These are phyloP conservation scores for Eupithecia tripunctaria DNA, from an alignment of 2,888 invertebrate species.

Conservation along the genomic window DNA sequence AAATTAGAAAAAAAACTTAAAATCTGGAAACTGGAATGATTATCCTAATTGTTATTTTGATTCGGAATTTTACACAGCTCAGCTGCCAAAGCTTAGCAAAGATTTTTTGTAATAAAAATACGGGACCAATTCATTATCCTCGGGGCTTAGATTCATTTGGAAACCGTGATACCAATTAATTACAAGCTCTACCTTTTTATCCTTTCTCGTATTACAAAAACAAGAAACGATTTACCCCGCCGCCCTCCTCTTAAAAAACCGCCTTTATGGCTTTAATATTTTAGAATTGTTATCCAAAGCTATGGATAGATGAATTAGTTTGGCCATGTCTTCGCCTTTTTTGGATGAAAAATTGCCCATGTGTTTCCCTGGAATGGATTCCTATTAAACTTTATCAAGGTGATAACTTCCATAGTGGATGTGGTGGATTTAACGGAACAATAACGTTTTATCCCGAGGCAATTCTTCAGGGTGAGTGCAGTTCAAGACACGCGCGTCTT, in stretches of 20 bases:
- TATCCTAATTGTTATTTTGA: neutral
- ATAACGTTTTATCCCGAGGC: too few relatives aligned
- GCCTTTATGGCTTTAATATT: conserved; percentile 41
- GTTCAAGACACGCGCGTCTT: too few relatives aligned
- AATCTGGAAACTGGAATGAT: neutral
- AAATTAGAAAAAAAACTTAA: neutral
- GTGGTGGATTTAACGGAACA: too few relatives aligned
- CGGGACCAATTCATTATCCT: conserved; percentile 33
- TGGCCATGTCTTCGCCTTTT: neutral
- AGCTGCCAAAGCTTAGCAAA: conserved; percentile 15
- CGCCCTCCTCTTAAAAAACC: conserved; percentile 15
- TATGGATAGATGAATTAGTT: neutral
- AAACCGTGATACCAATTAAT: conserved; percentile 47
- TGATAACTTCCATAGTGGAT: too few relatives aligned
- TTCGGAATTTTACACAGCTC: neutral
- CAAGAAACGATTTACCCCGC: conserved; percentile 35
- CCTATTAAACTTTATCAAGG: neutral
- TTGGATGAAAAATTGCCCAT: neutral
- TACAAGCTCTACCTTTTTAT: conserved; percentile 50
- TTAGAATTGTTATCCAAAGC: neutral
- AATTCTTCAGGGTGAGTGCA: too few relatives aligned
- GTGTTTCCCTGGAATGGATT: neutral
- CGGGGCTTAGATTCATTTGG: conserved; percentile 33
- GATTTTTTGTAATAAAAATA: conserved; percentile 31
- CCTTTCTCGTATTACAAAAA: conserved; percentile 52